Base-by-base conservation (phyloP, 2,797 vertebrate genomes). In the Gallirallus australis region DNA sequence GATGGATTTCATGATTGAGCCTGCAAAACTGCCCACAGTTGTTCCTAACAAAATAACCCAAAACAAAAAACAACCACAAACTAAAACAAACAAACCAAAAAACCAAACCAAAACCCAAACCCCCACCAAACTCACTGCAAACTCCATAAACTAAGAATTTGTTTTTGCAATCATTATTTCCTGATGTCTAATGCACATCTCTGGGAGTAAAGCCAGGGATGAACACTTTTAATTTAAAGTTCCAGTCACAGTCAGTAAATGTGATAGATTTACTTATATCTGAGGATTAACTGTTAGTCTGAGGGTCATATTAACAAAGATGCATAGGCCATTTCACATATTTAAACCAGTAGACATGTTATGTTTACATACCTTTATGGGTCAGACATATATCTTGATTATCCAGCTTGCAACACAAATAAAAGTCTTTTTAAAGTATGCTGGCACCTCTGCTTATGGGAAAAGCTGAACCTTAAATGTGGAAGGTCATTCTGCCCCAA, bases 271-370 rank as follows among this genome's bases (percentile, higher is more conserved):
- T 76, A 61, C 80, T 52, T 52, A 66, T 86, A 78, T 66, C 15
- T 77, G 64, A 88, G 68, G 82, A 87, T 93, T 91, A 66, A 12
- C 7, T 60, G 48, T 40, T 95, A 70, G 59, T 81, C 80, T 77
- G 64, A 82, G 72, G 60, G 56, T 60, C 57, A 40, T 81, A 42
- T 39, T 70, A 82, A 71, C 60, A 82, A 48, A 73, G 80, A 90
- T 40, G 52, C 33, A 39, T 5, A 24, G 71, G 56, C 45, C n/a
- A 59, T 23, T 47, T 37, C 61, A 60, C 45, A 7, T 56, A 66
- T 56, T 71, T 84, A 53, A 21, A 57, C 48, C 64, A 3, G 4
- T 0, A 6, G 11, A 16, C 35, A 52, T 84, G 57, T 63, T 47
- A 15, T 25, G n/a, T 24, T 73, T 71, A 17, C n/a, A 10, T 3